Evolutionary conservation across 2,888 invertebrate species (phyloP).

Genomic region (Yponomeuta sedellus): DNA sequence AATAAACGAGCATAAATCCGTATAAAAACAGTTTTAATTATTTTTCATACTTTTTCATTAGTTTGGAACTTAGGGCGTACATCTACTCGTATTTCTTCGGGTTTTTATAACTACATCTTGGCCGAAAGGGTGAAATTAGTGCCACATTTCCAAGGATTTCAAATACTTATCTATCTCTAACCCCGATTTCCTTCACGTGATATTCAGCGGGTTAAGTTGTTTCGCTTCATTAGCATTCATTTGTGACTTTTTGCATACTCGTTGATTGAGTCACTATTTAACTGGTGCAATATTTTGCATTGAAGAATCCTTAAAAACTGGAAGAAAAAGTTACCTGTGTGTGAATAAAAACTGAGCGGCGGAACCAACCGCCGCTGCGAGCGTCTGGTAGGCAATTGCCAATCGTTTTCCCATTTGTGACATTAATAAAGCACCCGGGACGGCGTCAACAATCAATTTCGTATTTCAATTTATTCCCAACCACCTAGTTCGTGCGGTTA

Average conservation of each 20-base stretch:
- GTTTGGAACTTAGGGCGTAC: no score
- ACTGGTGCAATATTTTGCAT: no score
- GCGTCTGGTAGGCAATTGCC: slow-evolving; percentile 63
- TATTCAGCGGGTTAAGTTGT: no score
- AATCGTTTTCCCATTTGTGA: slow-evolving; percentile 74
- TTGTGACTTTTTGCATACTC: no score
- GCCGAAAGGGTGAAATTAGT: not conserved
- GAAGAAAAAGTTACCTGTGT: slow-evolving; percentile 16
- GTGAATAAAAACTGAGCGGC: slow-evolving; percentile 30
- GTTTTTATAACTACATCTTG: not conserved
- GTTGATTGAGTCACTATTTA: no score
- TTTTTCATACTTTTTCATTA: no score
- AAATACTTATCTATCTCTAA: not conserved
- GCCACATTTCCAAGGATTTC: not conserved
- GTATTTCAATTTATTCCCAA: slow-evolving; percentile 76
- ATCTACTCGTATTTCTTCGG: not conserved
- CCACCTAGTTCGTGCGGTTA: slow-evolving; percentile 73
- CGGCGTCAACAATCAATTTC: slow-evolving; percentile 76
- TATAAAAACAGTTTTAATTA: no score
- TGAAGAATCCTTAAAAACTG: not conserved
- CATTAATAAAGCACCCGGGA: slow-evolving; percentile 74
- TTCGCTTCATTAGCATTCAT: no score
- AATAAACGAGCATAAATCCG: no score
- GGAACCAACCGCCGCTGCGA: slow-evolving; percentile 46
- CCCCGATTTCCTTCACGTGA: no score